A percentile compares a stretch with the other conserved stretches of the same genome.
Evolutionary conservation across 2,797 vertebrate genomes (phyloP).

Genomic region (Lerista edwardsae): DNA sequence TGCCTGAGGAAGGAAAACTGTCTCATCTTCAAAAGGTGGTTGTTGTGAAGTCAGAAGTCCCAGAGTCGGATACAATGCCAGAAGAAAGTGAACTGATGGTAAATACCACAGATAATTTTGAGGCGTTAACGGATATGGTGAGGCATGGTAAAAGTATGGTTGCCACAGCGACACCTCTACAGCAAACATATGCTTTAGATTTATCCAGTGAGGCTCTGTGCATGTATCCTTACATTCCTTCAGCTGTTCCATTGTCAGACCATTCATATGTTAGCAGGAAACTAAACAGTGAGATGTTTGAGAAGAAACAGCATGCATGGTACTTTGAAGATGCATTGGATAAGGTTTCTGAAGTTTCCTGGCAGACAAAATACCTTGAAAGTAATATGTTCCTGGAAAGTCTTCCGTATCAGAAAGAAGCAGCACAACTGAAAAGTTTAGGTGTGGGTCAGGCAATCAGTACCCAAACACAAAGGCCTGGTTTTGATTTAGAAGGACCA

Average conservation of each 20-base stretch:
- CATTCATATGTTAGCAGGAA: slow-evolving; percentile 70
- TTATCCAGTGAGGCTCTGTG: slow-evolving; percentile 56
- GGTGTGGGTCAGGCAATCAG: slow-evolving; percentile 30
- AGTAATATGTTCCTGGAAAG: slow-evolving; percentile 25
- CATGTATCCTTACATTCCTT: slow-evolving; percentile 46
- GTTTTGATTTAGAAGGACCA: slow-evolving; percentile 41
- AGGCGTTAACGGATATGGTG: neutral
- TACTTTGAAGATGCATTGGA: slow-evolving; percentile 50
- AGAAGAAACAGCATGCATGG: slow-evolving; percentile 40
- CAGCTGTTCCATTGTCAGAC: slow-evolving; percentile 62
- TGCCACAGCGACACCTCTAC: slow-evolving; percentile 47
- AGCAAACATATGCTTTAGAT: slow-evolving; percentile 30
- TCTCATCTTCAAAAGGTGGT: slow-evolving; percentile 42
- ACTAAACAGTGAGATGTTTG: slow-evolving; percentile 44
- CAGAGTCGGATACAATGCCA: slow-evolving; percentile 28
- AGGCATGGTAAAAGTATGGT: slow-evolving; percentile 37
- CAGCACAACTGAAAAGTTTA: slow-evolving; percentile 19
- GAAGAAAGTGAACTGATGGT: slow-evolving; percentile 32
- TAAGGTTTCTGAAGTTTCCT: slow-evolving; percentile 51
- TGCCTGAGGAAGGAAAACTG: slow-evolving; percentile 54
- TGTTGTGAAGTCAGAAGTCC: slow-evolving; percentile 46
- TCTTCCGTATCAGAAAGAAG: slow-evolving; percentile 19
- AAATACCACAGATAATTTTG: slow-evolving; percentile 20
- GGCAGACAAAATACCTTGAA: slow-evolving; percentile 25
- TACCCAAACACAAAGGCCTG: slow-evolving; percentile 48